phyloP scores from a whole-genome alignment of 2,888 invertebrate species.

The Drosophila aldrichi region DNA sequence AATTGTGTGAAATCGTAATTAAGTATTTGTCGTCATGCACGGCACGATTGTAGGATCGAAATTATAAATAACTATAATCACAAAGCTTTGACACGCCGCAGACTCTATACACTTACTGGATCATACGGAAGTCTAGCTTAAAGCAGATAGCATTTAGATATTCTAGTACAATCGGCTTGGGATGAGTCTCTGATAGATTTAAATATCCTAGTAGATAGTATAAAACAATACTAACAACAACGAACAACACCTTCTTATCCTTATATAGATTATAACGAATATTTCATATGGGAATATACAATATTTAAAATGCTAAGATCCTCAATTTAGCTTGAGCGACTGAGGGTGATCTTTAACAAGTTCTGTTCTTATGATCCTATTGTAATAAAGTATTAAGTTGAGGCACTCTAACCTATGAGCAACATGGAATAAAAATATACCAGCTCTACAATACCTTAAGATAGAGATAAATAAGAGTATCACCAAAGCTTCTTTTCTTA shows the following conservation, averaged over 20 bases:
- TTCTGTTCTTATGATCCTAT: background rate
- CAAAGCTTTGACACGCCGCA: background rate
- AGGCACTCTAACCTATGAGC: no score
- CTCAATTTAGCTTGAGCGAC: background rate
- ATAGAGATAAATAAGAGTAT: no score
- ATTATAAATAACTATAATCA: background rate
- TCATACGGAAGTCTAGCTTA: background rate
- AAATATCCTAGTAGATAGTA: no score
- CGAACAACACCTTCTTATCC: no score
- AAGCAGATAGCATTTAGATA: no score
- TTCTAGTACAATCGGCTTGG: no score
- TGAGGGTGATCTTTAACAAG: background rate
- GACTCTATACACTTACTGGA: background rate
- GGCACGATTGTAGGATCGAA: conserved; percentile 21
- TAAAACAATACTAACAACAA: no score
- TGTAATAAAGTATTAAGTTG: no score
- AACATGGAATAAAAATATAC: no score
- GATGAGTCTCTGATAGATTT: no score
- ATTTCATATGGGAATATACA: background rate
- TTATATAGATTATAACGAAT: no score
- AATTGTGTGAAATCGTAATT: conserved; percentile 64
- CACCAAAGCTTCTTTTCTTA: background rate
- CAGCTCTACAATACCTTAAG: no score
- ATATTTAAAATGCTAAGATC: background rate
- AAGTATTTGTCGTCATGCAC: conserved; percentile 15